Base-by-base conservation (phyloP, 1,140 invertebrate genomes). In the Druon quercuslanigerum region DNA sequence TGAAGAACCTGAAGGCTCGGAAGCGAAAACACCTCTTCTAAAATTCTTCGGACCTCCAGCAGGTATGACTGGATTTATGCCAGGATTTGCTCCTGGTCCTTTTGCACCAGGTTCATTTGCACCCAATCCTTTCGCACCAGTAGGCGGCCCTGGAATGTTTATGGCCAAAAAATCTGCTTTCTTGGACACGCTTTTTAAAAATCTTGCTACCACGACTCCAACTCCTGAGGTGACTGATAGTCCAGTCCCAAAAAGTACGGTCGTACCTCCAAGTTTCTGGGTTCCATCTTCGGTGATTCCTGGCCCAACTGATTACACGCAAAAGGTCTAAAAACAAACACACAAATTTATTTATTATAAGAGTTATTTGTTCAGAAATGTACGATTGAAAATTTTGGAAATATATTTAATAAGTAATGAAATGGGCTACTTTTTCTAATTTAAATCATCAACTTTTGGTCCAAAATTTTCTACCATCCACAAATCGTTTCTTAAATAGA, bases 211-310 rank as follows among this genome's bases (percentile, higher is more conserved):
- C 0, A 87, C 77, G 33, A 86, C 84, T 33, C 73, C 85, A 51
- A 5, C 83, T n/a, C 73, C 85, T 8, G 25, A 73, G n/a, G 74
- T 73, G 14, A 86, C 85, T 12, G 84, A 84, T 11, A 33, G 75
- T 14, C 82, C 87, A 17, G 51, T 80, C 51, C 79, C 85, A 1
- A 90, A 89, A 76, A 86, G 85, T 17, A 89, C 88, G 0, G 87
- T 90, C 16, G 90, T 91, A 9, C 87, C 90, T 17, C 83, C 90
- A 0, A 82, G 83, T 51, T 91, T 89, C 50, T 91, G 90, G 90
- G 17, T 87, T 5, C 89, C 90, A 17, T 85, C 83, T 20, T 82
- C 86, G 0, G 54, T 88, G 5, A 84, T 89, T 16, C 87, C 88
- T 4, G 81, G 70, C 7, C 87, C 90, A 20, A 83, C 80, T 46